Evolutionary conservation across 2,113 vertebrate species (phyloP).

Genomic region (Panthera leo): DNA sequence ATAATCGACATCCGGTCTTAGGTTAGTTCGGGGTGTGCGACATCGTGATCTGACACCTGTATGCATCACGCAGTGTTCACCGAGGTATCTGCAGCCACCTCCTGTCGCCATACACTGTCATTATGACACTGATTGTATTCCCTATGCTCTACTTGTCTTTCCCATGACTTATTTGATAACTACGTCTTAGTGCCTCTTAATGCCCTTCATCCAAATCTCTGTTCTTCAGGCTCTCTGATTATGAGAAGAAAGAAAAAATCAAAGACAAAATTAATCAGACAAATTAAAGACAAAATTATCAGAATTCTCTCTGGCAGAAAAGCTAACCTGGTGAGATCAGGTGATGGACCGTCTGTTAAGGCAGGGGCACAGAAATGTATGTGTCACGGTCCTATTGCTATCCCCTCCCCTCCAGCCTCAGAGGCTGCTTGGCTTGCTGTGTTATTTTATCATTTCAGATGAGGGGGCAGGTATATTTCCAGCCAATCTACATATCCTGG

Average conservation of each 20-base stretch:
- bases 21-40: not conserved
- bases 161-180: not conserved
- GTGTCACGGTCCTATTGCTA: not conserved
- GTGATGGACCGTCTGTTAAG: fast-evolving
- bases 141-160: too few species aligned
- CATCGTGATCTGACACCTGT: not conserved
- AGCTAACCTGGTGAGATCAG: not conserved
- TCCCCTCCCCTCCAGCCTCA: too few species aligned
- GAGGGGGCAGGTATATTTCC: not conserved
- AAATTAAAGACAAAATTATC: not conserved
- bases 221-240: not conserved
- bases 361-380: not conserved
- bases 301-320: not conserved
- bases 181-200: not conserved
- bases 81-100: fast-evolving
- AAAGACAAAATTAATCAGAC: not conserved
- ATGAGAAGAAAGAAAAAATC: not conserved
- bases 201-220: not conserved
- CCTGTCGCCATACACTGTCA: fast-evolving
- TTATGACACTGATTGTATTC: not conserved
- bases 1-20: not conserved
- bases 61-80: not conserved
- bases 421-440: too few species aligned
- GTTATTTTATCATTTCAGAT: not conserved
- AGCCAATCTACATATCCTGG: not conserved